phyloP scores from a whole-genome alignment of 2,888 invertebrate species.

The Dermolepida albohirtum region DNA sequence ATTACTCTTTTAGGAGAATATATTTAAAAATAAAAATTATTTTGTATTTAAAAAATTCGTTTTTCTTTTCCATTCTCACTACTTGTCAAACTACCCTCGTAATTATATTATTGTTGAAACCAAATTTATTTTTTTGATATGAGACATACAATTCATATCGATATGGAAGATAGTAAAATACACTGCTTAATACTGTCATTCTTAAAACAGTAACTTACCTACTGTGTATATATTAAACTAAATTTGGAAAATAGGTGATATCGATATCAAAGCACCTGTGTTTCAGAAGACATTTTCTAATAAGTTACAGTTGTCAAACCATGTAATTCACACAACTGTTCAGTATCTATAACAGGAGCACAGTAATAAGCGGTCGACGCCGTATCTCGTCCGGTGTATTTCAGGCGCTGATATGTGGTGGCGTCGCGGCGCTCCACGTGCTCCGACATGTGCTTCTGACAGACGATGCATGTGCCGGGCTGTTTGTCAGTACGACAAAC shows the following conservation, averaged over 20 bases:
- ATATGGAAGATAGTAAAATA: too few relatives aligned
- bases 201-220: too few relatives aligned
- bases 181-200: too few relatives aligned
- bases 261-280: constrained; percentile 10
- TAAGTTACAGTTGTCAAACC: constrained; percentile 41
- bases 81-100: too few relatives aligned
- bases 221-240: too few relatives aligned
- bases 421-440: constrained; percentile 73
- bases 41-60: too few relatives aligned
- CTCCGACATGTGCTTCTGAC: constrained; percentile 66
- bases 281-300: constrained; percentile 25
- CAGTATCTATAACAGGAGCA: constrained; percentile 44
- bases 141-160: too few relatives aligned
- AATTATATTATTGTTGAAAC: too few relatives aligned
- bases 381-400: constrained; percentile 49
- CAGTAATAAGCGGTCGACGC: constrained; percentile 38
- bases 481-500: constrained; percentile 59
- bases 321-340: constrained; percentile 43
- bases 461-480: constrained; percentile 68
- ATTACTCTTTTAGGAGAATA: too few relatives aligned
- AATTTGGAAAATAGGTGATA: constrained; percentile 27
- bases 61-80: too few relatives aligned
- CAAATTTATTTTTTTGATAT: too few relatives aligned
- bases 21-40: too few relatives aligned
- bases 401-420: constrained; percentile 58